These are phyloP conservation scores for Tupaia tana DNA, from an alignment of 2,113 vertebrate species.

Conservation along the genomic window DNA sequence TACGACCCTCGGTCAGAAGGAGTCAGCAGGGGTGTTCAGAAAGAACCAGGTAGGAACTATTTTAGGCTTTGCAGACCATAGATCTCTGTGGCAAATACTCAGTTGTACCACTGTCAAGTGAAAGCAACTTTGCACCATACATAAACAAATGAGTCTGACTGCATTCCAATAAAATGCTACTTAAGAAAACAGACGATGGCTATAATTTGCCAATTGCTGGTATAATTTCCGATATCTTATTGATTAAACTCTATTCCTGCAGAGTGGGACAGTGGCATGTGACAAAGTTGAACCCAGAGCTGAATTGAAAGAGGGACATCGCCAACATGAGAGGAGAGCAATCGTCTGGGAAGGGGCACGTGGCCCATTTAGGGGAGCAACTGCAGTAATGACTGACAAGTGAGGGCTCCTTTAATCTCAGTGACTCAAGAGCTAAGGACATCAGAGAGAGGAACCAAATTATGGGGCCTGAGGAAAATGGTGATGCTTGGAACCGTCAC, in stretches of 20 bases:
- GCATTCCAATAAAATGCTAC: neutral
- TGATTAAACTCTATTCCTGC: neutral
- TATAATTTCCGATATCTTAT: neutral
- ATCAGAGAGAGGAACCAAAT: neutral
- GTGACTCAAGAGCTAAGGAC: neutral
- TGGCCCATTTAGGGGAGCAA: accelerated
- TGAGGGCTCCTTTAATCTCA: neutral
- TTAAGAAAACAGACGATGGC: neutral
- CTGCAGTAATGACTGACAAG: no score
- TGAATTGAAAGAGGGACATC: neutral
- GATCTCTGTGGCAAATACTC: neutral
- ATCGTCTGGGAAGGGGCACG: accelerated
- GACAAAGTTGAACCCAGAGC: neutral
- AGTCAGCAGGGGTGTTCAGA: neutral
- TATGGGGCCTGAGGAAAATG: neutral
- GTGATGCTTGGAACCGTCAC: neutral
- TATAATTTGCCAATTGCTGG: neutral
- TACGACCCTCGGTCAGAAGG: neutral
- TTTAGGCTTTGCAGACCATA: neutral
- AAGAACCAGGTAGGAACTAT: neutral
- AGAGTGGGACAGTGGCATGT: neutral
- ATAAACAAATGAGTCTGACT: neutral
- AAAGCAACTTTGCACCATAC: neutral
- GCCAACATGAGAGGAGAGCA: neutral
- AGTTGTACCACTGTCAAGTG: neutral